Conservation (phyloP, 2,888 invertebrate genomes). For the Dynastes tityus region DNA sequence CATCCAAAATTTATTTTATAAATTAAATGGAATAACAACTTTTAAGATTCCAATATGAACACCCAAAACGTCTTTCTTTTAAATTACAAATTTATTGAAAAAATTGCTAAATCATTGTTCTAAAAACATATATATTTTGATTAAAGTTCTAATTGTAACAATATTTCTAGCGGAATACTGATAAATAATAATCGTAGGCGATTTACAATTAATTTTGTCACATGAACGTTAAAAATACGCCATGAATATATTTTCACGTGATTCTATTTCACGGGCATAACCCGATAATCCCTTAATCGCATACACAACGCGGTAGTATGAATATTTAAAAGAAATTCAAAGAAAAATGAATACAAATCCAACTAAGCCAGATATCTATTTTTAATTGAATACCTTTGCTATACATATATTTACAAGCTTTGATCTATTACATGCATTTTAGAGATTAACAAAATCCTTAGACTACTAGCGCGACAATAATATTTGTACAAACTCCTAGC, state of each 20-base stretch:
- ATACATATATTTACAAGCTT: background rate
- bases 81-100: no score
- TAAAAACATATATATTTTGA: background rate
- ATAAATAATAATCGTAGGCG: background rate
- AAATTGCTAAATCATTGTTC: no score
- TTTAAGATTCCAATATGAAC: no score
- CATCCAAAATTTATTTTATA: no score
- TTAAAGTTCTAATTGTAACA: background rate
- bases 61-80: no score
- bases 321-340: constrained; percentile 18
- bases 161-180: background rate
- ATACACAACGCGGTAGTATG: background rate
- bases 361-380: background rate
- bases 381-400: background rate
- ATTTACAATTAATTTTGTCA: constrained; percentile 21
- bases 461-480: background rate
- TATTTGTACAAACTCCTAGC: background rate
- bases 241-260: constrained; percentile 19
- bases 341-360: background rate
- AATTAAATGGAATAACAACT: no score
- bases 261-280: background rate
- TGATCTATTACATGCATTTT: background rate
- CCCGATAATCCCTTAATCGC: background rate
- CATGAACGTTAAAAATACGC: constrained; percentile 23
- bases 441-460: no score